phyloP scores from a whole-genome alignment of 30 jellyfish, hydroid and myxozoan genomes.

The Turritopsis rubra region DNA sequence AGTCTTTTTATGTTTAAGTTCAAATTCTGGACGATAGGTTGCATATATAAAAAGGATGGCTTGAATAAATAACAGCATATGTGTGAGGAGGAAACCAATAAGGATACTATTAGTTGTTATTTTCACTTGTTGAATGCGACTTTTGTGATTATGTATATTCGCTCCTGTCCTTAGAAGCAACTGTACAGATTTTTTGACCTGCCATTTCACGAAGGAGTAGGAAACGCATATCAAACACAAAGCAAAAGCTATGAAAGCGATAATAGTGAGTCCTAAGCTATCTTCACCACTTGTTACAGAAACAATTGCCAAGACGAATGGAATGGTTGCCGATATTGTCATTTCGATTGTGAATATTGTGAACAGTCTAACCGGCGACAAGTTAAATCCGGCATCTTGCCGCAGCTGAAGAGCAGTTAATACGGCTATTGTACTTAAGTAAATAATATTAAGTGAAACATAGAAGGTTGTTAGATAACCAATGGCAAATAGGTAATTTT shows the following conservation, averaged over 20 bases:
- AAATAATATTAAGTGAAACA: neutral
- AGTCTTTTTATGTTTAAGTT: neutral
- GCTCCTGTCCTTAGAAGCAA: neutral
- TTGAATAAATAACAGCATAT: neutral
- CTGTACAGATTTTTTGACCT: neutral
- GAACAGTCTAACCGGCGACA: neutral
- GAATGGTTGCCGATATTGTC: neutral
- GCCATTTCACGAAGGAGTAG: neutral
- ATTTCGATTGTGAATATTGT: neutral
- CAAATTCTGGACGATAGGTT: neutral
- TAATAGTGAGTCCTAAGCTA: neutral
- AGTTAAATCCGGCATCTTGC: neutral
- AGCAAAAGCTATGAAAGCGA: neutral
- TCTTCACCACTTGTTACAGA: neutral
- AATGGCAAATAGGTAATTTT: neutral
- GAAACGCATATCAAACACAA: neutral
- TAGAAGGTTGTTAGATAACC: neutral
- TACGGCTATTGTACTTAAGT: neutral
- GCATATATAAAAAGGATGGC: neutral
- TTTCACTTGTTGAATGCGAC: neutral
- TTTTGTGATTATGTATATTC: neutral
- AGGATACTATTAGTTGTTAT: neutral
- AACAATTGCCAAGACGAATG: neutral
- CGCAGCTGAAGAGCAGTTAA: constrained; percentile 3
- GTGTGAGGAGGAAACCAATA: neutral